Base-by-base conservation (phyloP, 1,140 invertebrate genomes). In the Brachionus angularis region DNA sequence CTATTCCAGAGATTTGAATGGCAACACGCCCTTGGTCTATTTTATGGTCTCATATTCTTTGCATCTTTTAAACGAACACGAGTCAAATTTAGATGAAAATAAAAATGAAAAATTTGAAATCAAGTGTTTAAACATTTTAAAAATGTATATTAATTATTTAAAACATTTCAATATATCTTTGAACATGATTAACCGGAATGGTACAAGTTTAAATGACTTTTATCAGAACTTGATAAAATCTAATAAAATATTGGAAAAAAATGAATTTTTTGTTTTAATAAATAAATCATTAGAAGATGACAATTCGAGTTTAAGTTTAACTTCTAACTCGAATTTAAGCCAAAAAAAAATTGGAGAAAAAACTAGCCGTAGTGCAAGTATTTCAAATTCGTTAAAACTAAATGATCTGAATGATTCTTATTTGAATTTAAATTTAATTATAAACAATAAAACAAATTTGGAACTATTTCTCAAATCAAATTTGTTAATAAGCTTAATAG, bases 11-110 rank as follows among this genome's bases (percentile, higher is more conserved):
- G 62, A 67, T n/a, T 25, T 18, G 10, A 67, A 46, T 34, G 62
- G 62, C n/a, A 67, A 67, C 23, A 12, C 62, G 8, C 62, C 62
- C 4, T 14, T 67, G 23, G 31, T 67, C n/a, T 67, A 67, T 67
- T 44, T 67, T 1, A 2, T 67, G 4, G 39, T 33, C 31, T 67
- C 62, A 12, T 67, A 50, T 67, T n/a, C 29, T 3, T 64, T n/a
- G n/a, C n/a, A n/a, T n/a, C n/a, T n/a, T n/a, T n/a, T n/a, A n/a
- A n/a, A n/a, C n/a, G n/a, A n/a, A n/a, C n/a, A n/a, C n/a, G n/a
- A n/a, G n/a, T n/a, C n/a, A n/a, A n/a, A 5, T 42, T 42, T 39
- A 2, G 12, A 39, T 5, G 21, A 29, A 2, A 33, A 67, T 25
- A 67, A 31, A 47, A 1, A 1, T 12, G 27, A n/a, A 1, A 1